Evolutionary conservation across 2,113 vertebrate species (phyloP).

Genomic region (Brachionichthys hirsutus): DNA sequence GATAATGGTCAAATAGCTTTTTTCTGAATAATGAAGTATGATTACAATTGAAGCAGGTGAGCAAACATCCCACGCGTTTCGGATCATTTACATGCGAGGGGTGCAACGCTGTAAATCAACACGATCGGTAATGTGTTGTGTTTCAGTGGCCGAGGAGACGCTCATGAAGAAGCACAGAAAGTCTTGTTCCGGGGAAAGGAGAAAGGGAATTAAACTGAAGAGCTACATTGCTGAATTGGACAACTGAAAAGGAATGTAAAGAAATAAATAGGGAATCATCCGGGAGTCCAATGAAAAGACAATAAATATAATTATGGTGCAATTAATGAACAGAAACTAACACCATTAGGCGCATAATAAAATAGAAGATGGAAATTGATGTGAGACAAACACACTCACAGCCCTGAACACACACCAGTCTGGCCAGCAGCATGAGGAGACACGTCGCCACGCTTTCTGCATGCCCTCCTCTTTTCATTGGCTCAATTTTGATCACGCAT

Average conservation of each 20-base stretch:
- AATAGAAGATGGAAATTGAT: not conserved
- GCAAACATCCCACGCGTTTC: slow-evolving; percentile 38
- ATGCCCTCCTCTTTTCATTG: slow-evolving; percentile 67
- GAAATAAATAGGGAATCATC: too few species aligned
- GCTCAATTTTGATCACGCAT: slow-evolving; percentile 69
- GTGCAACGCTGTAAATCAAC: slow-evolving; percentile 22
- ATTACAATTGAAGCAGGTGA: slow-evolving; percentile 43
- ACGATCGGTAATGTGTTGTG: slow-evolving; percentile 8
- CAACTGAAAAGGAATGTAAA: not conserved
- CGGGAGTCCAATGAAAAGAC: not conserved
- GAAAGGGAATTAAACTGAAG: not conserved
- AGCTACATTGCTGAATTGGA: not conserved
- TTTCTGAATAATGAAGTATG: slow-evolving; percentile 52
- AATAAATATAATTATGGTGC: too few species aligned
- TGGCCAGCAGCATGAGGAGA: slow-evolving; percentile 45
- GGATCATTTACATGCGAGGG: slow-evolving; percentile 47
- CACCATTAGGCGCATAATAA: not conserved
- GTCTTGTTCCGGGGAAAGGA: not conserved
- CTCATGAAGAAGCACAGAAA: slow-evolving; percentile 7
- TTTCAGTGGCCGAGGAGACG: slow-evolving; percentile 2
- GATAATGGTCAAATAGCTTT: slow-evolving; percentile 33
- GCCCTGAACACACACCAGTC: slow-evolving; percentile 24
- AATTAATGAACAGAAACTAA: not conserved
- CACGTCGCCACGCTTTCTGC: slow-evolving; percentile 41
- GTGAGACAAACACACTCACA: slow-evolving; percentile 1